phyloP scores from a whole-genome alignment of 2,797 vertebrate genomes.

The Paratrypauchen microcephalus region DNA sequence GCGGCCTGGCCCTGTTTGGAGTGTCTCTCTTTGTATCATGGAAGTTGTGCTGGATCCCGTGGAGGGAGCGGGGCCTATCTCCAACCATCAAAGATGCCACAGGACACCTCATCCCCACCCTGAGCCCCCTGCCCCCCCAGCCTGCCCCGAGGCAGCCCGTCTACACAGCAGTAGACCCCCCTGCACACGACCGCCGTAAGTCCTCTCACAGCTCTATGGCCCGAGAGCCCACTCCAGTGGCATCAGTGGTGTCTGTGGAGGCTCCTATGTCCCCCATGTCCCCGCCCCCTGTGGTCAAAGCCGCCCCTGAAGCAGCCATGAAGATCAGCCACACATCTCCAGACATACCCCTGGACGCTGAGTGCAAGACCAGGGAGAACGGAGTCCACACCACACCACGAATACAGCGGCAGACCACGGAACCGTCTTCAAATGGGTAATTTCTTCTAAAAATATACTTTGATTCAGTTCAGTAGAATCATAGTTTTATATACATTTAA shows the following conservation, averaged over 20 bases:
- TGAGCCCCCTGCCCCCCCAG: conserved; percentile 61
- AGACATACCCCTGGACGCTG: conserved; percentile 89
- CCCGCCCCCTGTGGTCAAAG: conserved; percentile 75
- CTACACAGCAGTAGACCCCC: conserved; percentile 86
- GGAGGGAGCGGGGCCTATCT: conserved; percentile 88
- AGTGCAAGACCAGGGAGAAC: conserved; percentile 83
- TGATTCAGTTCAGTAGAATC: background rate
- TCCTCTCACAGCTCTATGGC: conserved; percentile 75
- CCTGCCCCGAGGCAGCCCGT: conserved; percentile 82
- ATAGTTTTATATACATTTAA: background rate
- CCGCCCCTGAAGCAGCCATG: conserved; percentile 89
- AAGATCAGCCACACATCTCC: conserved; percentile 98
- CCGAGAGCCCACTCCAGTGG: conserved; percentile 83
- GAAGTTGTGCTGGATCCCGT: conserved; percentile 99
- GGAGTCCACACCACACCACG: conserved; percentile 82
- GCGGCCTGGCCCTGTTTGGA: conserved; percentile 93
- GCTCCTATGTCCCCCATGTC: conserved; percentile 74
- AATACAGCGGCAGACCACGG: conserved; percentile 91
- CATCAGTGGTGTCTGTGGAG: conserved; percentile 87
- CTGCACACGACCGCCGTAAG: conserved; percentile 84
- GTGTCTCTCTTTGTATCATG: conserved; percentile 98
- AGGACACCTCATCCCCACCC: conserved; percentile 69
- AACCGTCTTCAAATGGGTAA: conserved; percentile 81
- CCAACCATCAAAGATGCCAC: conserved; percentile 85
- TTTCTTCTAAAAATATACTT: background rate